phyloP scores from a whole-genome alignment of 30 jellyfish, hydroid and myxozoan genomes.

The Rhopilema esculentum region DNA sequence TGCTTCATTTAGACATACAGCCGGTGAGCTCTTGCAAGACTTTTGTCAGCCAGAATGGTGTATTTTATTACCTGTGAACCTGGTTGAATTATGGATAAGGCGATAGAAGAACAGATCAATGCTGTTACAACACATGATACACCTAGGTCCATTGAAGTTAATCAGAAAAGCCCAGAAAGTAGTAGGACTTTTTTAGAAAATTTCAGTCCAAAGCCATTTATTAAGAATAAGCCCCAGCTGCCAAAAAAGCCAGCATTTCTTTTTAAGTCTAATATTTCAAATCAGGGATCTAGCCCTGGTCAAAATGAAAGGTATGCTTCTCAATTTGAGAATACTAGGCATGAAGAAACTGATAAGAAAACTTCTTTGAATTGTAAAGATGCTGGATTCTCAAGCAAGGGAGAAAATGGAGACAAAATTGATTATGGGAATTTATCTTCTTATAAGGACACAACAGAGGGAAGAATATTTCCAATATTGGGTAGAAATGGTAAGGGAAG shows the following conservation, averaged over 20 bases:
- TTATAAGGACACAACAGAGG: too few species aligned
- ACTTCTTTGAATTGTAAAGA: too few species aligned
- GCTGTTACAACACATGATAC: not conserved
- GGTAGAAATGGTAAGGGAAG: too few species aligned
- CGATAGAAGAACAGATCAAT: not conserved
- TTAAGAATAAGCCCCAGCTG: not conserved
- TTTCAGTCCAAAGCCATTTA: not conserved
- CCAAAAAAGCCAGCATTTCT: slow-evolving; percentile 7
- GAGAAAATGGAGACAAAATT: too few species aligned
- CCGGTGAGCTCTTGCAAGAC: not conserved
- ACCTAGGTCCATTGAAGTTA: not conserved
- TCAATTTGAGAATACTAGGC: not conserved
- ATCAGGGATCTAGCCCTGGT: not conserved
- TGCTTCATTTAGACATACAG: not conserved
- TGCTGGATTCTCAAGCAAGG: too few species aligned
- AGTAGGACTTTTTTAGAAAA: not conserved
- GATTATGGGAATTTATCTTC: too few species aligned
- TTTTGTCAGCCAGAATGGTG: too few species aligned
- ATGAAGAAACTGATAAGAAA: too few species aligned
- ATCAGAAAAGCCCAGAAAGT: not conserved
- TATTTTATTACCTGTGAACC: not conserved
- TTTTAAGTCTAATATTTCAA: not conserved
- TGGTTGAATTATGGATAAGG: not conserved
- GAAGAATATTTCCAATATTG: not conserved
- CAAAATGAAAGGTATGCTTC: not conserved